These are phyloP conservation scores for Drosophila tristis DNA, from an alignment of 1,140 invertebrate genomes.

Conservation along the genomic window DNA sequence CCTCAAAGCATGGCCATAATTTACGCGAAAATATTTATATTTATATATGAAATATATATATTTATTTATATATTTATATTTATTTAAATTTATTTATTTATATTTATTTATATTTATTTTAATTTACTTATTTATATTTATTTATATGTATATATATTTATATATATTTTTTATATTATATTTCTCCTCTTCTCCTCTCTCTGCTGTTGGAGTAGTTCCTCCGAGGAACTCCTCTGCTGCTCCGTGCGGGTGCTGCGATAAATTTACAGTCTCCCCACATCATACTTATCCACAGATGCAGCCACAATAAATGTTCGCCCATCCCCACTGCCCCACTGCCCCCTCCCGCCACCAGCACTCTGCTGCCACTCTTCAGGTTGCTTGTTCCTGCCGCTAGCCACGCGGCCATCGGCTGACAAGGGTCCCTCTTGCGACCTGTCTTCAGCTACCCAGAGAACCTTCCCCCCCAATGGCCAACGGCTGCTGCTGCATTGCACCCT, in stretches of 20 bases:
- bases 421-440: slow-evolving; percentile 14
- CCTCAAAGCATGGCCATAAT: too few relatives aligned
- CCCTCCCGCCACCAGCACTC: not conserved
- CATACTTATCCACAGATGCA: slow-evolving; percentile 45
- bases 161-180: too few relatives aligned
- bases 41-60: too few relatives aligned
- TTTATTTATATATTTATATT: too few relatives aligned
- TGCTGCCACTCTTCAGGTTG: slow-evolving; percentile 36
- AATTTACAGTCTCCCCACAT: slow-evolving; percentile 25
- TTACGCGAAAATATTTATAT: too few relatives aligned
- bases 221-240: not conserved
- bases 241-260: not conserved
- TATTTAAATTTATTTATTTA: too few relatives aligned
- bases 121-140: too few relatives aligned
- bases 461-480: slow-evolving; percentile 18
- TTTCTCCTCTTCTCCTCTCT: too few relatives aligned
- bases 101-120: too few relatives aligned
- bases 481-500: slow-evolving; percentile 35
- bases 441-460: not conserved
- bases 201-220: too few relatives aligned
- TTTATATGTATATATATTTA: too few relatives aligned
- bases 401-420: slow-evolving; percentile 23
- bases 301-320: slow-evolving; percentile 41
- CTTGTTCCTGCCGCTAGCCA: slow-evolving; percentile 6
- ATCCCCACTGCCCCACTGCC: too few relatives aligned